Evolutionary conservation across 2,888 invertebrate species (phyloP), one percentile per base, ranked within the genome.

Genomic region (Smittia sp.): DNA sequence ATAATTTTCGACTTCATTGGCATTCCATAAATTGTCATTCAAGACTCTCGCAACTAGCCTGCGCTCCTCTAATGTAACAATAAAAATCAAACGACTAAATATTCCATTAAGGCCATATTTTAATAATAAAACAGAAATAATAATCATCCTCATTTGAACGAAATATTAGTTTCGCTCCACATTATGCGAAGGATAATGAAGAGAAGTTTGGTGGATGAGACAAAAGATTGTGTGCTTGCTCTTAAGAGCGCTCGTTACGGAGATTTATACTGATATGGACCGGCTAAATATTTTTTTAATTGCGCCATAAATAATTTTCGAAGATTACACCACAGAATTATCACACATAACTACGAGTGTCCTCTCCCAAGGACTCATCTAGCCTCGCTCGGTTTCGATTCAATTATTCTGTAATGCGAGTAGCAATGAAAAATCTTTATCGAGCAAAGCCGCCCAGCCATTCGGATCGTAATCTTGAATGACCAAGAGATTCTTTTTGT

Each of bases 21-120:
- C 68, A 54, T 69, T 72, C 62, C 72, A 72, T 72, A 72, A 72
- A 72, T 62, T 72, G 72, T 62, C 72, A 72, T 72, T 72, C n/a
- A n/a, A n/a, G n/a, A 58, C 7, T 22, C 22, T 9, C 7, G 22
- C 6, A 58, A 58, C 58, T 58, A 58, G n/a, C n/a, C n/a, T 58
- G 58, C 22, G 58, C 22, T 58, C 58, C 58, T 58, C 22, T 58
- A 58, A 58, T 58, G 58, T 58, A 15, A 62, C 72, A 72, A 72
- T 72, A 72, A 72, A 72, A 72, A 39, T 72, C 72, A 22, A 46
- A 67, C 58, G 52, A 54, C 69, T 22, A 46, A 46, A 46, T 52
- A 32, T 62, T 72, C 72, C 72, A 72, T 72, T 72, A 72, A 62
- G 72, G 6, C 54, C 72, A 72, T 72, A 72, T 72, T 62, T 72